Percentiles rank a stretch among this genome's conserved stretches.
Conservation (phyloP, 2,797 vertebrate species). For the Chelidonichthys spinosus region DNA sequence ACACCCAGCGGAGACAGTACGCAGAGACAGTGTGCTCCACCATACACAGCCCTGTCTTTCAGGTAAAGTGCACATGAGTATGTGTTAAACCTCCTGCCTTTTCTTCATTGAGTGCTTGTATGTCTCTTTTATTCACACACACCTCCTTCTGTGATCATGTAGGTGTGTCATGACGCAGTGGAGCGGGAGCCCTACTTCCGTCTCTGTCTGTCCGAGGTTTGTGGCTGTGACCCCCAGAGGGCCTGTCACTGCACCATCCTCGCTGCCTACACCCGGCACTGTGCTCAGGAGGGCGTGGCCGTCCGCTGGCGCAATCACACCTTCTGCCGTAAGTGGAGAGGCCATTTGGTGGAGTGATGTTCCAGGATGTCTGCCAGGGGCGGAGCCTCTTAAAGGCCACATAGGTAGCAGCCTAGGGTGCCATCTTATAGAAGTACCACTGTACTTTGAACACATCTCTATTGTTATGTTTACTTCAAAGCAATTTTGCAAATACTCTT, state of each 20-base stretch:
- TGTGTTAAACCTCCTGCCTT: background rate
- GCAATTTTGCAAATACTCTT: too few relatives aligned
- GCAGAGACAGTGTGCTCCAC: constrained; percentile 84
- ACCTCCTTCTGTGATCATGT: background rate
- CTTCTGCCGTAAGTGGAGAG: constrained; percentile 86
- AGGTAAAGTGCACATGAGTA: constrained; percentile 81
- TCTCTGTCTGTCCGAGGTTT: constrained; percentile 86
- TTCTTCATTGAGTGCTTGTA: background rate
- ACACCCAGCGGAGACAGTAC: constrained; percentile 79
- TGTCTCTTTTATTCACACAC: background rate
- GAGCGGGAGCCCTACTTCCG: constrained; percentile 86
- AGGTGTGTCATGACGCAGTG: constrained; percentile 89
- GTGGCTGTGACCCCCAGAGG: constrained; percentile 75
- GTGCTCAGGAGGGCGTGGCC: constrained; percentile 84
- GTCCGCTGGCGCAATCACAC: constrained; percentile 88
- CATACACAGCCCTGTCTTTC: constrained; percentile 84
- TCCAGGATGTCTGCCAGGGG: too few relatives aligned
- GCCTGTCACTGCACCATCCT: constrained; percentile 87
- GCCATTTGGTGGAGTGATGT: too few relatives aligned
- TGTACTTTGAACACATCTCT: too few relatives aligned
- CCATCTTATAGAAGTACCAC: too few relatives aligned
- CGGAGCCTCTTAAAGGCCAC: too few relatives aligned
- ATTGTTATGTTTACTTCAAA: too few relatives aligned
- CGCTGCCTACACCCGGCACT: constrained; percentile 85
- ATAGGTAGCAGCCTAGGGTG: too few relatives aligned